phyloP scores from a whole-genome alignment of 2,888 invertebrate genomes.

The Ornithoptera alexandrae region DNA sequence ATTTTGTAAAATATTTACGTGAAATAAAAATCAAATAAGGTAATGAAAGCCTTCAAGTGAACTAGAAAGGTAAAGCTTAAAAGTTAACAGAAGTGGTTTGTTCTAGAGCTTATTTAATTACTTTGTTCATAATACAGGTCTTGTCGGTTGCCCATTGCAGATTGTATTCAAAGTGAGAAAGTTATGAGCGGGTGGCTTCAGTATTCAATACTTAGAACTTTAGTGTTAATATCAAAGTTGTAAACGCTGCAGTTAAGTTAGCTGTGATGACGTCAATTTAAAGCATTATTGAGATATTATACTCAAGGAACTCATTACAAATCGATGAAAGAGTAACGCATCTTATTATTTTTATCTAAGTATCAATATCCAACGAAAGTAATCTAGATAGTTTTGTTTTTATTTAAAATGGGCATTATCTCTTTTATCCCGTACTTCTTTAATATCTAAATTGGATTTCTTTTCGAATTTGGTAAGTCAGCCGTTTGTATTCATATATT shows the following conservation, averaged over 20 bases:
- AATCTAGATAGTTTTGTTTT: no score
- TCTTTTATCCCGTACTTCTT: no score
- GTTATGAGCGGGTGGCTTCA: background rate
- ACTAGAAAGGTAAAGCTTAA: background rate
- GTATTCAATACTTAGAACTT: conserved; percentile 2
- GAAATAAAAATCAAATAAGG: no score
- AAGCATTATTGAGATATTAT: no score
- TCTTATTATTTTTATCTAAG: no score
- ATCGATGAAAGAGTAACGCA: no score
- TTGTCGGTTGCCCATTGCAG: conserved; percentile 4
- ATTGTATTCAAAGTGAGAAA: background rate
- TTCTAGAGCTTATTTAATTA: conserved; percentile 3
- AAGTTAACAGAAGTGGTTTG: background rate
- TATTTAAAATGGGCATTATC: no score
- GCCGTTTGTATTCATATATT: no score
- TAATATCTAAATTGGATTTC: no score
- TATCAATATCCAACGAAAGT: no score
- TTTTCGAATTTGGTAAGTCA: no score
- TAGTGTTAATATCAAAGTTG: conserved; percentile 7
- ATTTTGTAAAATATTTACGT: background rate
- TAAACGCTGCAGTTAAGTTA: background rate
- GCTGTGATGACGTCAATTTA: background rate
- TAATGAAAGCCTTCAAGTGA: background rate
- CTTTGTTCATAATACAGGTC: background rate
- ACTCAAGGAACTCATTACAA: no score